These are phyloP conservation scores for Dendrocincla tyrannina DNA, from an alignment of 2,797 vertebrate genomes.

Conservation along the genomic window DNA sequence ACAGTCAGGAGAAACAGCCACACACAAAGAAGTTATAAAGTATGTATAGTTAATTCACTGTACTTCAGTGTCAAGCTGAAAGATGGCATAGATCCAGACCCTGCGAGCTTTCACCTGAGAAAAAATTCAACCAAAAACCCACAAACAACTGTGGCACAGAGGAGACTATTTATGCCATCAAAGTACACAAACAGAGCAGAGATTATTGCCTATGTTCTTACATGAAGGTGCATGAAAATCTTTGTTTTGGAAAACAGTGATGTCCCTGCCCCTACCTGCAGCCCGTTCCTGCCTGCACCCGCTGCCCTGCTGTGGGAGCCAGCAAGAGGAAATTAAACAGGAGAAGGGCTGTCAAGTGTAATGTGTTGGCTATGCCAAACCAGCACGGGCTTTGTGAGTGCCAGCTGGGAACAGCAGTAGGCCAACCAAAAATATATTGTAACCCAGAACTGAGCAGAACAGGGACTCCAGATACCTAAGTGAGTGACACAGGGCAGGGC, in stretches of 20 bases:
- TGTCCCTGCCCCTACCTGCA: background rate
- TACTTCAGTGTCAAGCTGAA: background rate
- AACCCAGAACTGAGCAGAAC: background rate
- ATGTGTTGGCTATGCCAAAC: background rate
- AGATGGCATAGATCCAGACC: background rate
- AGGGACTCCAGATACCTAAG: background rate
- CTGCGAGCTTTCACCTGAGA: background rate
- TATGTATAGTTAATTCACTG: background rate
- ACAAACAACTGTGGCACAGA: background rate
- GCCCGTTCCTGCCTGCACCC: background rate
- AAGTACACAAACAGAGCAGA: background rate
- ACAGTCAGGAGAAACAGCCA: background rate
- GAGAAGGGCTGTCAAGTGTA: background rate
- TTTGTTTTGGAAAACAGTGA: fast-evolving
- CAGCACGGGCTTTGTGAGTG: background rate
- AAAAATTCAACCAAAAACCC: background rate
- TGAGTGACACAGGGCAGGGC: background rate
- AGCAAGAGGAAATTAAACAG: conserved; percentile 20
- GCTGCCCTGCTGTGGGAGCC: background rate
- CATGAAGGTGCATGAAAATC: background rate
- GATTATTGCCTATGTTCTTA: background rate
- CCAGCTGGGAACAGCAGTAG: background rate
- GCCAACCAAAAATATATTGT: background rate
- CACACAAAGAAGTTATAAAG: background rate
- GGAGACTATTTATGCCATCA: background rate